A percentile compares a stretch with the other conserved stretches of the same genome.
These are phyloP conservation scores for Oryzias sinensis DNA, from an alignment of 2,797 vertebrate species.

Conservation along the genomic window DNA sequence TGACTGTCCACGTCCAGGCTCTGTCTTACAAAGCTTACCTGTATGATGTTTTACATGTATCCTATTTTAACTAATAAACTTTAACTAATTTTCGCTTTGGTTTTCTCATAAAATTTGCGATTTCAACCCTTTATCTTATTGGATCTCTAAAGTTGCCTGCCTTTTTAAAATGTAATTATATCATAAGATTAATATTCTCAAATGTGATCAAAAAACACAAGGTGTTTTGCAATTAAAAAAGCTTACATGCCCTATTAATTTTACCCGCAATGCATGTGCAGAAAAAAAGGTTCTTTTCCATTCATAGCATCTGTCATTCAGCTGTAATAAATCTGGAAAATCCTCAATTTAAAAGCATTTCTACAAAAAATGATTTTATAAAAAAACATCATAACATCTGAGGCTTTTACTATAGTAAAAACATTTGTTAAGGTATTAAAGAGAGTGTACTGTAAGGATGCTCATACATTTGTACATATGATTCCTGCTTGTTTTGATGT, in stretches of 20 bases:
- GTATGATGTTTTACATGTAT: too few species aligned
- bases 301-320: constrained; percentile 46
- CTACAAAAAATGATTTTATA: constrained; percentile 17
- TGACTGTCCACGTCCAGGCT: too few species aligned
- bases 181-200: too few species aligned
- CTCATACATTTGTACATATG: constrained; percentile 10
- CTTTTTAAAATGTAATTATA: background rate
- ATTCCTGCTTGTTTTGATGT: constrained; percentile 31
- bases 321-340: constrained; percentile 40
- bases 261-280: too few species aligned
- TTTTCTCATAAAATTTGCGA: background rate
- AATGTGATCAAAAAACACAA: too few species aligned
- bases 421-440: constrained; percentile 18
- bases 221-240: too few species aligned
- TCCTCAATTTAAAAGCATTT: constrained; percentile 46
- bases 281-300: constrained; percentile 24
- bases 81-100: too few species aligned
- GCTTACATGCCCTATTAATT: too few species aligned
- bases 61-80: too few species aligned
- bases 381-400: constrained; percentile 50
- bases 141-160: background rate
- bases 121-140: background rate
- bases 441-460: constrained; percentile 14
- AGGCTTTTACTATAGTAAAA: too few species aligned
- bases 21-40: too few species aligned